Conservation (phyloP, 2,888 invertebrate genomes). For the Halictus quadricinctus region DNA sequence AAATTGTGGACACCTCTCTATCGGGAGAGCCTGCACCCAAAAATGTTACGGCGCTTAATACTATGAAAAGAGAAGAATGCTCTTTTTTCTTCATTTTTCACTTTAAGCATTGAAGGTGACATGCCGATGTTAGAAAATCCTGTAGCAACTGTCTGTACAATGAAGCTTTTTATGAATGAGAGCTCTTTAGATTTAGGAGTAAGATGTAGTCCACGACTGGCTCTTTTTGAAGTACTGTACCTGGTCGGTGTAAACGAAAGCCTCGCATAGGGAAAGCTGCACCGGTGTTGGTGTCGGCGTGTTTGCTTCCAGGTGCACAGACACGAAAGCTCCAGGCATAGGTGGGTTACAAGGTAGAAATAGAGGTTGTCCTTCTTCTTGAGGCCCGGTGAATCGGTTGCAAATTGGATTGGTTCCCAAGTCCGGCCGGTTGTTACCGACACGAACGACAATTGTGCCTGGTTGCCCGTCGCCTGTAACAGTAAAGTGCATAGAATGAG, state of each 20-base stretch:
- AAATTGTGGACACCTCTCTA: conserved; percentile 96
- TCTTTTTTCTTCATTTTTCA: background rate
- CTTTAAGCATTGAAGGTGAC: background rate
- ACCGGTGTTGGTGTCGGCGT: conserved; percentile 83
- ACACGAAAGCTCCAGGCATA: conserved; percentile 97
- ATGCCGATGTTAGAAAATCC: background rate
- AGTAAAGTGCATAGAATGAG: conserved; percentile 16
- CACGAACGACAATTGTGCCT: conserved; percentile 93
- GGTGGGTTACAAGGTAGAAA: conserved; percentile 97
- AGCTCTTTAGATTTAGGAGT: background rate
- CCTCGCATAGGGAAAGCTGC: conserved; percentile 94
- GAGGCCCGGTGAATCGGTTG: conserved; percentile 92
- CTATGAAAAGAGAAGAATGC: background rate
- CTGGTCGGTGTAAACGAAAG: conserved; percentile 96
- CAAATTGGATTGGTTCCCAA: conserved; percentile 95
- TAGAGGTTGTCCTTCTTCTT: conserved; percentile 95
- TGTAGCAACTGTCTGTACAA: too few relatives aligned
- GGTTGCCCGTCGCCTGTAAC: conserved; percentile 88
- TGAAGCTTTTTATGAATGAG: background rate
- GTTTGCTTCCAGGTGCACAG: conserved; percentile 92
- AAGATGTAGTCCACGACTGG: background rate
- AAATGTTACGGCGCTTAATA: conserved; percentile 55
- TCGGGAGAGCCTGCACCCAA: conserved; percentile 88
- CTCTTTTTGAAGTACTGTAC: conserved; percentile 68
- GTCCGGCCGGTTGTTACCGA: conserved; percentile 96